A percentile compares a stretch with the other conserved stretches of the same genome.
These are phyloP conservation scores for Coregonus clupeaformis DNA, from an alignment of 2,113 vertebrate genomes.

Conservation along the genomic window DNA sequence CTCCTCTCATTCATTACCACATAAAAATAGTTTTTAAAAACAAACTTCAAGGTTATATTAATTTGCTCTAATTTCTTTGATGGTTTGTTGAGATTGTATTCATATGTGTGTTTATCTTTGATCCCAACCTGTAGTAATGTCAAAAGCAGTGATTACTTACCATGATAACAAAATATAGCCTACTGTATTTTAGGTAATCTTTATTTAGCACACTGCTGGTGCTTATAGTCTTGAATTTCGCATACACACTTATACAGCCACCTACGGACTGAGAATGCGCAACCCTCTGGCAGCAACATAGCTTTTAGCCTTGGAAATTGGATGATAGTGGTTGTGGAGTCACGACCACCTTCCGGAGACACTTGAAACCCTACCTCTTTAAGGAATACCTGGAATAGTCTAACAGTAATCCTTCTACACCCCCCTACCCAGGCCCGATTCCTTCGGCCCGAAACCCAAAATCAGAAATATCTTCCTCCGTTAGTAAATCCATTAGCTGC, in stretches of 20 bases:
- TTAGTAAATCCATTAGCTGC: constrained; percentile 8
- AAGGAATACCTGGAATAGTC: no score
- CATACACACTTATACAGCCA: neutral
- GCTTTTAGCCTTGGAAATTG: constrained; percentile 20
- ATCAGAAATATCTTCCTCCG: no score
- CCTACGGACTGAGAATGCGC: neutral
- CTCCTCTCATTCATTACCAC: constrained; percentile 10
- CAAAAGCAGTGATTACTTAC: neutral
- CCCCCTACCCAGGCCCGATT: no score
- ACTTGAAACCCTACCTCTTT: no score
- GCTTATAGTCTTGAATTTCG: neutral
- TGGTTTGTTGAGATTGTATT: neutral
- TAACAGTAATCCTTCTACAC: no score
- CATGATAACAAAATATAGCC: neutral
- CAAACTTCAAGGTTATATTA: neutral
- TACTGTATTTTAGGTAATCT: no score
- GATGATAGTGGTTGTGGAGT: no score
- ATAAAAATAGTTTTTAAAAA: constrained; percentile 4
- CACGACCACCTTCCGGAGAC: no score
- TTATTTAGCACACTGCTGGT: neutral
- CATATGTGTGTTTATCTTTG: neutral
- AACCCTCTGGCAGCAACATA: neutral
- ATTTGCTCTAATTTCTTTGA: neutral
- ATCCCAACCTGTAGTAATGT: neutral
- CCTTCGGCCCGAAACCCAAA: no score